These are phyloP conservation scores for Aphelenchoides bicaudatus DNA, from an alignment of 2,888 invertebrate species.

Conservation along the genomic window DNA sequence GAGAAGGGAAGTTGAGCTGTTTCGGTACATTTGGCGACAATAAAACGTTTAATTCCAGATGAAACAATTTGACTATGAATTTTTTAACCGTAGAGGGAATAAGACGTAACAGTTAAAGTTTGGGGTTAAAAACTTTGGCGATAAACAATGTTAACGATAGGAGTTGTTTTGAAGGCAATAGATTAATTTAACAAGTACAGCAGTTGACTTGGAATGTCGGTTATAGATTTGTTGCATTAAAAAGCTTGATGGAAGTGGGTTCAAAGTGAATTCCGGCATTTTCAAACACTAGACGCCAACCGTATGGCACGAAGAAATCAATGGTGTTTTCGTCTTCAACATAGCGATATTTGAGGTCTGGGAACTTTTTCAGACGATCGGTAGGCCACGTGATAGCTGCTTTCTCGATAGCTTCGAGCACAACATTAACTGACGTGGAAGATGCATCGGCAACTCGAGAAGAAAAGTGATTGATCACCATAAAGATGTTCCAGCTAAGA, in stretches of 20 bases:
- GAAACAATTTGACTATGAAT: too few species aligned
- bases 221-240: constrained; percentile 22
- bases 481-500: constrained; percentile 25
- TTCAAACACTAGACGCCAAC: constrained; percentile 79
- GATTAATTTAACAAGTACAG: too few species aligned
- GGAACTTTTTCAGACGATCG: constrained; percentile 93
- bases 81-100: too few species aligned
- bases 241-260: constrained; percentile 29
- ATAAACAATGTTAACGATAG: neutral
- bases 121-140: neutral
- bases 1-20: too few species aligned
- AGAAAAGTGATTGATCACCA: constrained; percentile 73
- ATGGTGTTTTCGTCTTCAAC: constrained; percentile 98
- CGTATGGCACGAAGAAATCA: constrained; percentile 98
- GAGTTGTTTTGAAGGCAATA: neutral
- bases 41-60: too few species aligned
- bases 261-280: constrained; percentile 36
- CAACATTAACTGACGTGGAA: constrained; percentile 78
- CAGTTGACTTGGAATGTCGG: neutral
- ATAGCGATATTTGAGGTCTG: constrained; percentile 95
- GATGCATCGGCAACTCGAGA: constrained; percentile 66
- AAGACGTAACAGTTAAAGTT: neutral
- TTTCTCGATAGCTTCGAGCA: constrained; percentile 80
- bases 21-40: too few species aligned
- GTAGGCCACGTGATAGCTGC: constrained; percentile 89